A percentile compares a stretch with the other conserved stretches of the same genome.
phyloP scores from a whole-genome alignment of 2,797 vertebrate species.

The Myotis findleyi region DNA sequence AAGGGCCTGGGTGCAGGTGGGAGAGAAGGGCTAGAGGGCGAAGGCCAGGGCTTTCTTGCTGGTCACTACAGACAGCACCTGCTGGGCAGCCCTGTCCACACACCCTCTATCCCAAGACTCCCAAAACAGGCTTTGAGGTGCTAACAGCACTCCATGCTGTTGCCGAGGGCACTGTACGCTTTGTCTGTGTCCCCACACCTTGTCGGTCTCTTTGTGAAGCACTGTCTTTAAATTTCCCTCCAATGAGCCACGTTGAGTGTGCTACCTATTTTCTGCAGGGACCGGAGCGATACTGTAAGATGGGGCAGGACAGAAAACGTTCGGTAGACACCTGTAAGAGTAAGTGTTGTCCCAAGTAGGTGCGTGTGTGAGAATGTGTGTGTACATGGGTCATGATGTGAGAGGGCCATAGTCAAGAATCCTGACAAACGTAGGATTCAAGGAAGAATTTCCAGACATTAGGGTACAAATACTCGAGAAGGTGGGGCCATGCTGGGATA shows the following conservation, averaged over 20 bases:
- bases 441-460: not conserved
- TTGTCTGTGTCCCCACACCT: not conserved
- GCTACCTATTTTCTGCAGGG: not conserved
- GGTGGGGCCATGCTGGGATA: fast-evolving
- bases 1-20: not conserved
- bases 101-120: not conserved
- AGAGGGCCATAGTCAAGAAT: not conserved
- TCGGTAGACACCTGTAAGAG: not conserved
- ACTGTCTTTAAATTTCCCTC: not conserved
- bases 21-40: not conserved
- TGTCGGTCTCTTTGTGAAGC: not conserved
- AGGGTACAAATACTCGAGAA: not conserved
- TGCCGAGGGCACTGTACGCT: not conserved
- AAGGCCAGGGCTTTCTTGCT: not conserved
- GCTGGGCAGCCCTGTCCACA: not conserved
- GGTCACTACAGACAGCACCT: not conserved
- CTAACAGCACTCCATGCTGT: not conserved
- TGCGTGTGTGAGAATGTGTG: fast-evolving
- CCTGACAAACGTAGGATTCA: not conserved
- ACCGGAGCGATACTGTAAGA: too few relatives aligned
- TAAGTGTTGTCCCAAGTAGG: not conserved
- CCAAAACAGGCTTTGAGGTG: too few relatives aligned
- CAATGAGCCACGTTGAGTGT: not conserved
- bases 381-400: not conserved
- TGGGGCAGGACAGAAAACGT: not conserved